Conservation (phyloP, 2,113 vertebrate genomes). For the Orycteropus afer region DNA sequence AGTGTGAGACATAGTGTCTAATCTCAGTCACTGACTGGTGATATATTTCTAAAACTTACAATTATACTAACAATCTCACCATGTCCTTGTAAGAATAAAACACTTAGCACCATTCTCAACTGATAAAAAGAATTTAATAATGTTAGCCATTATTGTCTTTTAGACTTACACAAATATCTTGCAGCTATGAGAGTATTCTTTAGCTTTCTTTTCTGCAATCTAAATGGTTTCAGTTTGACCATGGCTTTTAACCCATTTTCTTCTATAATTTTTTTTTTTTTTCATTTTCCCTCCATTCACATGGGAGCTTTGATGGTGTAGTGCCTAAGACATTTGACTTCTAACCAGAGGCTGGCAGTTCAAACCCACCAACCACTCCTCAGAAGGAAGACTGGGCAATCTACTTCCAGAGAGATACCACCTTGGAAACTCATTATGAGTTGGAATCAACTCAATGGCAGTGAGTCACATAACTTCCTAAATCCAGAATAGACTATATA, state of each 20-base stretch:
- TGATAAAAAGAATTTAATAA: background rate
- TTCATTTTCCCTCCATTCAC: slow-evolving; percentile 29
- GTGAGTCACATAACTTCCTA: background rate
- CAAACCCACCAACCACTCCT: too few relatives aligned
- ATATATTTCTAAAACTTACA: background rate
- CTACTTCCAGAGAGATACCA: too few relatives aligned
- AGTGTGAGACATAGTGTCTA: background rate
- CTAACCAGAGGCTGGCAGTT: too few relatives aligned
- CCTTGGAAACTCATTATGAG: too few relatives aligned
- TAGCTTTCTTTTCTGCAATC: background rate
- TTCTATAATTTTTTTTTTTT: background rate
- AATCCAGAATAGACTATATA: background rate
- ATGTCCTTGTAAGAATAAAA: background rate
- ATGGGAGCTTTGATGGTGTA: too few relatives aligned
- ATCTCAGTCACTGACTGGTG: background rate
- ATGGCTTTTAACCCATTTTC: slow-evolving; percentile 20
- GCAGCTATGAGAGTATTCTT: background rate
- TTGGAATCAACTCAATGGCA: too few relatives aligned
- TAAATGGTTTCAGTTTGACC: background rate
- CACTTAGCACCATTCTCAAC: background rate
- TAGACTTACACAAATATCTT: background rate
- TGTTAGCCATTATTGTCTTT: background rate
- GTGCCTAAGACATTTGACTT: too few relatives aligned
- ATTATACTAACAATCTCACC: background rate
- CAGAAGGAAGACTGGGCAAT: too few relatives aligned